These are phyloP conservation scores for Malthinus seriepunctatus DNA, from an alignment of 2,888 invertebrate genomes.

Conservation along the genomic window DNA sequence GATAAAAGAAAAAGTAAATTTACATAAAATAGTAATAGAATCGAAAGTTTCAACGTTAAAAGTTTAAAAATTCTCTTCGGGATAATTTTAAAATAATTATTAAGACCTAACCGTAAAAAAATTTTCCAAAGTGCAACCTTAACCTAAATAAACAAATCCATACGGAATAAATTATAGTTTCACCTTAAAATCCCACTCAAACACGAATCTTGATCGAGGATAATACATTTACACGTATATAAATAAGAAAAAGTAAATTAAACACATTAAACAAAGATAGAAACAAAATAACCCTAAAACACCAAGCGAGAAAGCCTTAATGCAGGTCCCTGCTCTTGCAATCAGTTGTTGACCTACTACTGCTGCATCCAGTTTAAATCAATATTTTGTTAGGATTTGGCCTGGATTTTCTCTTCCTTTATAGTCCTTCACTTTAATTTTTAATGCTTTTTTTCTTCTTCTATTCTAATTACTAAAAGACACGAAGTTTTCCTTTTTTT, in stretches of 20 bases:
- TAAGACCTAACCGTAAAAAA: no score
- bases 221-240: no score
- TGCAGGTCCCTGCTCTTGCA: constrained; percentile 27
- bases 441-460: neutral
- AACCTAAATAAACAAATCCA: constrained; percentile 2
- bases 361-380: constrained; percentile 31
- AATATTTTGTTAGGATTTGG: constrained; percentile 28
- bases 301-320: constrained; percentile 8
- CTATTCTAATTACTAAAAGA: neutral
- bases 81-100: no score
- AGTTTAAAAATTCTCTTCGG: no score
- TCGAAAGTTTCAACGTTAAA: no score
- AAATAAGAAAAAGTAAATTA: constrained; percentile 1
- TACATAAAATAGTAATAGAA: no score
- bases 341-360: constrained; percentile 35
- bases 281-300: neutral
- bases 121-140: constrained; percentile 7
- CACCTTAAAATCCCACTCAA: no score
- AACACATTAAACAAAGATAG: constrained; percentile 9
- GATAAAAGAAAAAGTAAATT: no score
- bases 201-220: no score
- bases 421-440: no score
- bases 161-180: no score
- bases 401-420: no score
- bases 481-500: constrained; percentile 3